These are phyloP conservation scores for Philaethria dido DNA, from an alignment of 2,888 invertebrate species.

Conservation along the genomic window DNA sequence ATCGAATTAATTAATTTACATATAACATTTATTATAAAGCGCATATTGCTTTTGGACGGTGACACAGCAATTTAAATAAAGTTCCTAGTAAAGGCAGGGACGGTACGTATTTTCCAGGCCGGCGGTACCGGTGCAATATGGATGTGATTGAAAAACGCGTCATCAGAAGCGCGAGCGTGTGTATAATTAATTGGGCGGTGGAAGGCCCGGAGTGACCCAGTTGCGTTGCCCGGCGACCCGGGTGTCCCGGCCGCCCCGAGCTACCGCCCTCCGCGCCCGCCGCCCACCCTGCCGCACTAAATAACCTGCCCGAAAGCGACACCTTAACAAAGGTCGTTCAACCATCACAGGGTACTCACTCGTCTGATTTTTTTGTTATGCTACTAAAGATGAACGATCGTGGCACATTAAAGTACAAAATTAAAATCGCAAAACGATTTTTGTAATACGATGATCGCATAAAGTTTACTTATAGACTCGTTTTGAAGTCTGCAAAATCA, in stretches of 20 bases:
- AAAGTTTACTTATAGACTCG: not conserved
- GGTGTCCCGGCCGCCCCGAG: slow-evolving; percentile 57
- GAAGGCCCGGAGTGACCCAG: slow-evolving; percentile 81
- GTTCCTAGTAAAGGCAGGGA: slow-evolving; percentile 72
- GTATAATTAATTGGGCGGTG: slow-evolving; percentile 81
- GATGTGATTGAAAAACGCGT: slow-evolving; percentile 85
- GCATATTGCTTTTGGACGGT: slow-evolving; percentile 41
- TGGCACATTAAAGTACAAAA: slow-evolving; percentile 27
- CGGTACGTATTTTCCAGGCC: slow-evolving; percentile 79
- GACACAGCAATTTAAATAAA: slow-evolving; percentile 52
- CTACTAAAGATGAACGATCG: slow-evolving; percentile 43
- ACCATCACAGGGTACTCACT: slow-evolving; percentile 67
- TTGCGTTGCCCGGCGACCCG: slow-evolving; percentile 81
- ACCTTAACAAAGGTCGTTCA: slow-evolving; percentile 83
- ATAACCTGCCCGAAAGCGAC: slow-evolving; percentile 83
- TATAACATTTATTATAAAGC: slow-evolving; percentile 33
- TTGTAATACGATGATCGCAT: not conserved
- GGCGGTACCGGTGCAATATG: slow-evolving; percentile 83
- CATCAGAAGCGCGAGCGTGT: slow-evolving; percentile 85
- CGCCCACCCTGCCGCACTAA: slow-evolving; percentile 63
- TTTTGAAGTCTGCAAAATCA: slow-evolving; percentile 23
- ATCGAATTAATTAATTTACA: slow-evolving; percentile 25
- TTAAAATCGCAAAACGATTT: not conserved
- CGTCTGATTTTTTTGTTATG: slow-evolving; percentile 62
- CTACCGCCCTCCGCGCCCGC: slow-evolving; percentile 53